Evolutionary conservation across 1,140 invertebrate genomes (phyloP).

Genomic region (Chionoecetes opilio): DNA sequence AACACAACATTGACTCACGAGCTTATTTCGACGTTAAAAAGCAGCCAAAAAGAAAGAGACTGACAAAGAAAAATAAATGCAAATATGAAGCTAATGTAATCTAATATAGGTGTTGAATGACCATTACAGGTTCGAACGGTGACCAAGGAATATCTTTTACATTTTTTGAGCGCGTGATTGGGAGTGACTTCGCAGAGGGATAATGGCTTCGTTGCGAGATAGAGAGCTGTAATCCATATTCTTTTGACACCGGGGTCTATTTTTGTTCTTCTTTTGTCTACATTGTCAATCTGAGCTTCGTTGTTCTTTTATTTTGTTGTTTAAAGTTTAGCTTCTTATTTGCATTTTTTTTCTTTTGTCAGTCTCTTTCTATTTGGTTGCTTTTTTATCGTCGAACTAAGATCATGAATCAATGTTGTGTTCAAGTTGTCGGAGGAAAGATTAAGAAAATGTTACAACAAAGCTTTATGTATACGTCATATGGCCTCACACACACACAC

Average conservation of each 20-base stretch:
- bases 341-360: background rate
- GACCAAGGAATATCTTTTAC: slow-evolving; percentile 67
- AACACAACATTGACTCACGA: too few species aligned
- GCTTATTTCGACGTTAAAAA: background rate
- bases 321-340: background rate
- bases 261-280: background rate
- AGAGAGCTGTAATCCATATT: background rate
- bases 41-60: background rate
- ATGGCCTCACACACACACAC: background rate
- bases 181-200: background rate
- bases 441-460: too few species aligned
- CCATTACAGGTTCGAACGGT: slow-evolving; percentile 46
- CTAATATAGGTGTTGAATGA: slow-evolving; percentile 70
- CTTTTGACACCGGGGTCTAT: too few species aligned
- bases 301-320: background rate
- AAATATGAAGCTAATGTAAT: too few species aligned
- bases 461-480: too few species aligned
- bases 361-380: background rate
- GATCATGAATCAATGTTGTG: too few species aligned
- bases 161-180: slow-evolving; percentile 53
- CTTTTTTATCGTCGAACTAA: background rate
- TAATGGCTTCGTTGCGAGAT: background rate
- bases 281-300: background rate
- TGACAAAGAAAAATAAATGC: background rate
- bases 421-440: too few species aligned